Percentiles rank a stretch among this genome's conserved stretches.
phyloP scores from a whole-genome alignment of 2,888 invertebrate genomes.

The Dione juno region DNA sequence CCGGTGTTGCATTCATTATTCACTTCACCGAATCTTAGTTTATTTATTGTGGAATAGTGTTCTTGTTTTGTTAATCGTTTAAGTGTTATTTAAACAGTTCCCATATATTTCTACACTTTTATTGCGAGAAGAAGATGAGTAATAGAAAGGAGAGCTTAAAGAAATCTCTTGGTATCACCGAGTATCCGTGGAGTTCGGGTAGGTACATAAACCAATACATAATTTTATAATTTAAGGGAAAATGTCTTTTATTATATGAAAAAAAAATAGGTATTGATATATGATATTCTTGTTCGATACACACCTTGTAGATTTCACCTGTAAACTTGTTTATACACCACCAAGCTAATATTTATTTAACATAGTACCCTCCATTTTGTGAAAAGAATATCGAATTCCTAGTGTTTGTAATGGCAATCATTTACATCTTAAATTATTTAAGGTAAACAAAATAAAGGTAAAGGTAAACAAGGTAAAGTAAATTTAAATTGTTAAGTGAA shows the following conservation, averaged over 20 bases:
- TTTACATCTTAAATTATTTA: background rate
- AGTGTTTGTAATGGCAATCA: background rate
- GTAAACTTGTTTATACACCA: background rate
- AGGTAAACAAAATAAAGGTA: too few relatives aligned
- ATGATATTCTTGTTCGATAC: background rate
- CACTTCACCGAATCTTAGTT: background rate
- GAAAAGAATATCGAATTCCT: background rate
- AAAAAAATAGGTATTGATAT: background rate
- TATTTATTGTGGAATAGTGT: background rate
- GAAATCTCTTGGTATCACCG: conserved; percentile 61
- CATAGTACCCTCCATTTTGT: conserved; percentile 20
- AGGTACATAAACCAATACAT: conserved; percentile 30
- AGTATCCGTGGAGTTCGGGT: conserved; percentile 76
- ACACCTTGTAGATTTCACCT: background rate
- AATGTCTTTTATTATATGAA: background rate
- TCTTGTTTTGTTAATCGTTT: background rate
- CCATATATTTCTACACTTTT: background rate
- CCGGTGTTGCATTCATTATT: background rate
- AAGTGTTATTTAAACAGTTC: background rate
- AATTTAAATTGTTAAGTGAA: too few relatives aligned
- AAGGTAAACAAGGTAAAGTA: too few relatives aligned
- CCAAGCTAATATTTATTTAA: background rate
- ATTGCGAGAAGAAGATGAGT: conserved; percentile 50
- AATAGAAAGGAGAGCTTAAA: conserved; percentile 63
- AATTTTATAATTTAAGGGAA: background rate